Percentiles rank a stretch among this genome's conserved stretches.
Conservation (phyloP, 1,140 invertebrate genomes). For the Tetragnatha versicolor region DNA sequence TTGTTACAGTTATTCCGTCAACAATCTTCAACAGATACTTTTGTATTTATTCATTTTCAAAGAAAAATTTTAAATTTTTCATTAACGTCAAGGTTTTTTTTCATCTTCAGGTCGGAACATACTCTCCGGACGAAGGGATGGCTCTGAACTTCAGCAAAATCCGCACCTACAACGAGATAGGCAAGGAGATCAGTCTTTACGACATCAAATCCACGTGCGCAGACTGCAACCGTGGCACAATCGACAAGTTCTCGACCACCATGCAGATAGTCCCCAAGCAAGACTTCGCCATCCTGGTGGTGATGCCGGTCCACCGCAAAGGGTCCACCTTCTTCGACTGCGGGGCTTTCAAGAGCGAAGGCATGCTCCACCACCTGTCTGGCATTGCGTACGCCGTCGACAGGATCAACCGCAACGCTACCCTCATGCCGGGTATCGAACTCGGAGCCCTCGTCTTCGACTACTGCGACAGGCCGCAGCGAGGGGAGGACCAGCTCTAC, state of each 20-base stretch:
- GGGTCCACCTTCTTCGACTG: slow-evolving; percentile 59
- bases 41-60: too few species aligned
- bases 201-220: slow-evolving; percentile 58
- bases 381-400: slow-evolving; percentile 60
- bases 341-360: slow-evolving; percentile 57
- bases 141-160: slow-evolving; percentile 56
- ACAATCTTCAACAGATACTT: too few species aligned
- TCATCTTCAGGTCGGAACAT: slow-evolving; percentile 50
- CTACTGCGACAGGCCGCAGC: slow-evolving; percentile 58
- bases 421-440: slow-evolving; percentile 57
- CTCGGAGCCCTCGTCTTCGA: slow-evolving; percentile 61
- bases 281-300: slow-evolving; percentile 58
- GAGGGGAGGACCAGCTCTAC: slow-evolving; percentile 60
- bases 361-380: slow-evolving; percentile 59
- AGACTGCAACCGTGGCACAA: slow-evolving; percentile 25
- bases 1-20: too few species aligned
- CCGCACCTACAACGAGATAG: slow-evolving; percentile 57
- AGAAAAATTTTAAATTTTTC: not conserved
- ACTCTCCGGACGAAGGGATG: slow-evolving; percentile 57
- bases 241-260: not conserved
- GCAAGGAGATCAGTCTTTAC: slow-evolving; percentile 55
- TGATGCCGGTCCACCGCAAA: slow-evolving; percentile 59
- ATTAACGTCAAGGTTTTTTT: not conserved
- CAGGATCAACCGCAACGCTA: slow-evolving; percentile 58
- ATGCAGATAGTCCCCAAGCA: slow-evolving; percentile 58